phyloP scores from a whole-genome alignment of 2,888 invertebrate species.

The Thyatira batis region DNA sequence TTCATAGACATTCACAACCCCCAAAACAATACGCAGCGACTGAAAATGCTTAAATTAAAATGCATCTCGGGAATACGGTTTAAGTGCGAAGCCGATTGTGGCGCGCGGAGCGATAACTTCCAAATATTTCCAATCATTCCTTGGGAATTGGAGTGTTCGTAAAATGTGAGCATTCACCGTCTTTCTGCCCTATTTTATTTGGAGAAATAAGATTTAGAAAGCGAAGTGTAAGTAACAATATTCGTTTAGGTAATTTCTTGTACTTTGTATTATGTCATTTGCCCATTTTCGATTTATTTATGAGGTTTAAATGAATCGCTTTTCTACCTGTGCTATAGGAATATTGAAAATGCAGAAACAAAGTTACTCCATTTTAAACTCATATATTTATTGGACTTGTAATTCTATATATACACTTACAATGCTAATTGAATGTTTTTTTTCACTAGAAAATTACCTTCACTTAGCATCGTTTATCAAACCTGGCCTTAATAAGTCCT shows the following conservation, averaged over 20 bases:
- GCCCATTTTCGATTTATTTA: too few species aligned
- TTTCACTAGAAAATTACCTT: too few species aligned
- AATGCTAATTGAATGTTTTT: too few species aligned
- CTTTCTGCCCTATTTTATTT: neutral
- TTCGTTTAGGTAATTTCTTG: neutral
- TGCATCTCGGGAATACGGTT: constrained; percentile 18
- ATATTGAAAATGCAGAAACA: too few species aligned
- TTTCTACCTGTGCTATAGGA: too few species aligned
- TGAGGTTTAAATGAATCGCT: too few species aligned
- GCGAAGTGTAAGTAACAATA: neutral
- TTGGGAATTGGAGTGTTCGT: neutral
- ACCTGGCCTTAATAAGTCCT: too few species aligned
- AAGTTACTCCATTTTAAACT: too few species aligned
- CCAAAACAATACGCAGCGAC: constrained; percentile 15
- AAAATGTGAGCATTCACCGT: neutral
- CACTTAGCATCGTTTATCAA: too few species aligned
- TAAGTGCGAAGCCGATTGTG: constrained; percentile 23
- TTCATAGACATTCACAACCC: neutral
- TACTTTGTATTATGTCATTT: neutral
- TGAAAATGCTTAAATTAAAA: constrained; percentile 38
- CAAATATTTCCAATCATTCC: constrained; percentile 1
- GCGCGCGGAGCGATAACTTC: constrained; percentile 12
- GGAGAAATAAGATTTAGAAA: neutral
- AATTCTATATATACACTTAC: too few species aligned
- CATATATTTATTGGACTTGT: too few species aligned